Conservation (phyloP, 2,888 invertebrate species). For the Drosophila ezoana region DNA sequence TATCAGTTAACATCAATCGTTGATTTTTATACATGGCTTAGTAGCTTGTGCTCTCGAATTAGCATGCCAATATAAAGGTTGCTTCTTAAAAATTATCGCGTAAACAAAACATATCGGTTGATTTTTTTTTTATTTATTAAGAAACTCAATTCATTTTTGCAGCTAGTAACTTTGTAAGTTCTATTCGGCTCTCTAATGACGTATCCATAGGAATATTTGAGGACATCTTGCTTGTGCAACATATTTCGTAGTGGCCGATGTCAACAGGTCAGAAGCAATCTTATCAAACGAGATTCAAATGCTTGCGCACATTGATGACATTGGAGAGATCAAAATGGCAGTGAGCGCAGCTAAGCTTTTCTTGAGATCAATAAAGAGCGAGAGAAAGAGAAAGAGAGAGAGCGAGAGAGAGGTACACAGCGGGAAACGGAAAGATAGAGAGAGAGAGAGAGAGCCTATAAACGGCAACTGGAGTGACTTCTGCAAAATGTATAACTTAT, state of each 20-base stretch:
- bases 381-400: too few relatives aligned
- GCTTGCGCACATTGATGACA: conserved; percentile 3
- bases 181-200: background rate
- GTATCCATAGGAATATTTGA: background rate
- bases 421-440: background rate
- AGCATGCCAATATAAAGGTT: background rate
- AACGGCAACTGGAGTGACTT: background rate
- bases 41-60: background rate
- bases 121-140: background rate
- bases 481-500: background rate
- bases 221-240: background rate
- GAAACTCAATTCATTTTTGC: background rate
- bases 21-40: too few relatives aligned
- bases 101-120: background rate
- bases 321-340: conserved; percentile 3
- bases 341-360: background rate
- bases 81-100: background rate
- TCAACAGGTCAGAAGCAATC: conserved; percentile 30
- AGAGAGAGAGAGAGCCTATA: too few relatives aligned
- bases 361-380: background rate
- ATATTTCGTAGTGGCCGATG: background rate
- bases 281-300: conserved; percentile 11
- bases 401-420: background rate
- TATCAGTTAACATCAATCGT: too few relatives aligned
- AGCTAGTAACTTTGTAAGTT: background rate